These are phyloP conservation scores for Pedetes capensis DNA, from an alignment of 2,113 vertebrate species.

Conservation along the genomic window DNA sequence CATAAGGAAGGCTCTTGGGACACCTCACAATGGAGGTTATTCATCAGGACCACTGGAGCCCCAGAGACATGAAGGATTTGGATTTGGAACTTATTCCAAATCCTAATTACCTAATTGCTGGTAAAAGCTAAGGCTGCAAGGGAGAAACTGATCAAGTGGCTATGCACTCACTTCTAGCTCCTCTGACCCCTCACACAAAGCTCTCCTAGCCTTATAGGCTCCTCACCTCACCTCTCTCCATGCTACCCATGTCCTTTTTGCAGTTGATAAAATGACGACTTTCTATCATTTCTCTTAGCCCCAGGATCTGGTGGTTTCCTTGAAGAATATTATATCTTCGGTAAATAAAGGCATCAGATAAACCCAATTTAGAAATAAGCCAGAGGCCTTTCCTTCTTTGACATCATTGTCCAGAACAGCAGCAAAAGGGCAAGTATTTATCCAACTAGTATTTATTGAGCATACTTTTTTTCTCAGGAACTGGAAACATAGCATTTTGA, in stretches of 20 bases:
- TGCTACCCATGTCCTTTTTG: slow-evolving; percentile 1
- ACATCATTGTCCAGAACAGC: not conserved
- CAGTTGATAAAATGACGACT: slow-evolving; percentile 39
- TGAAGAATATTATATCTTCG: not conserved
- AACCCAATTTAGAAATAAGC: not conserved
- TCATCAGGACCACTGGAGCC: slow-evolving; percentile 75
- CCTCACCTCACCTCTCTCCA: slow-evolving; percentile 31
- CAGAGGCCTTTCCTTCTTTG: not conserved
- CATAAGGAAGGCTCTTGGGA: slow-evolving; percentile 63
- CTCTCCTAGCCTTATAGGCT: slow-evolving; percentile 59
- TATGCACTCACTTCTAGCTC: slow-evolving; percentile 45
- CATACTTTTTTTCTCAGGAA: not conserved
- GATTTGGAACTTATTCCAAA: slow-evolving; percentile 76
- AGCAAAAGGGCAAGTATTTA: not conserved
- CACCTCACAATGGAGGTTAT: slow-evolving; percentile 81
- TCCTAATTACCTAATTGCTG: slow-evolving; percentile 74
- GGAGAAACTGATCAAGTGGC: slow-evolving; percentile 65
- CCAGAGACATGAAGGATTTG: slow-evolving; percentile 70
- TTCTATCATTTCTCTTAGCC: slow-evolving; percentile 53
- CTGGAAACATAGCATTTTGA: not conserved
- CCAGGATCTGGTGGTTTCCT: not conserved
- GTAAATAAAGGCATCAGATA: not conserved
- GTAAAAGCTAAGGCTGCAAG: slow-evolving; percentile 60
- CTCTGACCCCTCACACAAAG: slow-evolving; percentile 24
- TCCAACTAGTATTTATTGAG: not conserved